A percentile compares a stretch with the other conserved stretches of the same genome.
Conservation (phyloP, 2,113 vertebrate genomes). For the Cyanoliseus patagonus region DNA sequence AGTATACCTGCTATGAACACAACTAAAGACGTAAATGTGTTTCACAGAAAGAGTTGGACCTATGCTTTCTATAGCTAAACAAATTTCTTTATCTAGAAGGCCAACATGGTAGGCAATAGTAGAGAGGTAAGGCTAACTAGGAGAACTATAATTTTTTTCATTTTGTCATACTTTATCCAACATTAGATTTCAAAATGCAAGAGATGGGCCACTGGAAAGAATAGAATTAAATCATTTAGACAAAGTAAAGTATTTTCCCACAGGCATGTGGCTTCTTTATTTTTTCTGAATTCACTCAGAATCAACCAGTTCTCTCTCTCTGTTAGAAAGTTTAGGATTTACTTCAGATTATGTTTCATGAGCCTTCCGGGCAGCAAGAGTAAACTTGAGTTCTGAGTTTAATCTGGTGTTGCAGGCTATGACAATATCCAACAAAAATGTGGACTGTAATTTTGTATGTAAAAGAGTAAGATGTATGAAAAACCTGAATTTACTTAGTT, state of each 20-base stretch:
- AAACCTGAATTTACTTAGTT: conserved; percentile 6
- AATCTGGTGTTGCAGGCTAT: neutral
- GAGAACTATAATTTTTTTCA: neutral
- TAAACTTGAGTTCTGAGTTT: neutral
- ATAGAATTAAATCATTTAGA: neutral
- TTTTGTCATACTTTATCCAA: neutral
- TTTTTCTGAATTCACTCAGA: neutral
- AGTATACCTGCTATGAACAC: neutral
- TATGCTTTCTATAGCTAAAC: neutral
- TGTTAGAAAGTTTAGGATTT: neutral
- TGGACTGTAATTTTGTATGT: conserved; percentile 16
- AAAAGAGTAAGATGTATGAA: conserved; percentile 23
- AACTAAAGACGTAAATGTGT: neutral
- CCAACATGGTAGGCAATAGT: neutral
- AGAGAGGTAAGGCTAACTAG: neutral
- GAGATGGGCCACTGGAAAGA: neutral
- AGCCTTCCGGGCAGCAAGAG: neutral
- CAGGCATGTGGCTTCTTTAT: neutral
- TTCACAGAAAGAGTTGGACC: neutral
- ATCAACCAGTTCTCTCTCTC: neutral
- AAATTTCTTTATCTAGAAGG: neutral
- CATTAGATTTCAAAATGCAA: neutral
- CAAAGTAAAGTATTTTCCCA: neutral
- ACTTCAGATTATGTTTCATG: neutral
- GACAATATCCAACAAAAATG: conserved; percentile 18